These are phyloP conservation scores for Cremastobaeus sp. DNA, from an alignment of 2,888 invertebrate species.

Conservation along the genomic window DNA sequence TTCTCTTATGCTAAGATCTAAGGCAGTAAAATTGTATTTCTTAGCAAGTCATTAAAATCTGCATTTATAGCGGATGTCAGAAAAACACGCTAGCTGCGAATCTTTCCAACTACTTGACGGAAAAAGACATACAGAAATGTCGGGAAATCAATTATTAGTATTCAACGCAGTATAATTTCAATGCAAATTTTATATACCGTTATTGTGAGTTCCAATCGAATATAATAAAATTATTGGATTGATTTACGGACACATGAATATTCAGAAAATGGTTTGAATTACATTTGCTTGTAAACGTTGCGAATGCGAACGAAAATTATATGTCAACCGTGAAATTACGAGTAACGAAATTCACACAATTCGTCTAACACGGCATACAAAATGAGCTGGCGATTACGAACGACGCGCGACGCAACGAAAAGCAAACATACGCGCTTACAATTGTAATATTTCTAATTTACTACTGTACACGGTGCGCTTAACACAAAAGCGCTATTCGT, in stretches of 20 bases:
- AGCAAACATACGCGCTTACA: not conserved
- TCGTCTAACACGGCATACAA: not conserved
- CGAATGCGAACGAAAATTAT: slow-evolving; percentile 1
- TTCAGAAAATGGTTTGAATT: slow-evolving; percentile 6
- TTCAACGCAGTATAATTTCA: no score
- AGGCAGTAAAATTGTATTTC: slow-evolving; percentile 29
- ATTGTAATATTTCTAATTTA: slow-evolving; percentile 14
- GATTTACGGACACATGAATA: no score
- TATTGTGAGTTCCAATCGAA: no score
- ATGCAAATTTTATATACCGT: no score
- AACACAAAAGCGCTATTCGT: not conserved
- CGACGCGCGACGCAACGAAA: no score
- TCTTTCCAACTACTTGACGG: slow-evolving; percentile 6
- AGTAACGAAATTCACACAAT: slow-evolving; percentile 9
- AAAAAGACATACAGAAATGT: not conserved
- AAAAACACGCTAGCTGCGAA: slow-evolving; percentile 8
- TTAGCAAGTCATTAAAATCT: slow-evolving; percentile 33
- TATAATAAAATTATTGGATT: no score
- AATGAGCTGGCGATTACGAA: not conserved
- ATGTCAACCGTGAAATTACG: slow-evolving; percentile 6
- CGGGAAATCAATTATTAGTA: no score
- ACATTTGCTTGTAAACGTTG: not conserved
- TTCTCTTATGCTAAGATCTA: slow-evolving; percentile 15
- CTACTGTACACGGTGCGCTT: not conserved
- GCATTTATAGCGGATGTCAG: slow-evolving; percentile 25